phyloP scores from a whole-genome alignment of 2,888 invertebrate genomes.

The Bombylius discolor region DNA sequence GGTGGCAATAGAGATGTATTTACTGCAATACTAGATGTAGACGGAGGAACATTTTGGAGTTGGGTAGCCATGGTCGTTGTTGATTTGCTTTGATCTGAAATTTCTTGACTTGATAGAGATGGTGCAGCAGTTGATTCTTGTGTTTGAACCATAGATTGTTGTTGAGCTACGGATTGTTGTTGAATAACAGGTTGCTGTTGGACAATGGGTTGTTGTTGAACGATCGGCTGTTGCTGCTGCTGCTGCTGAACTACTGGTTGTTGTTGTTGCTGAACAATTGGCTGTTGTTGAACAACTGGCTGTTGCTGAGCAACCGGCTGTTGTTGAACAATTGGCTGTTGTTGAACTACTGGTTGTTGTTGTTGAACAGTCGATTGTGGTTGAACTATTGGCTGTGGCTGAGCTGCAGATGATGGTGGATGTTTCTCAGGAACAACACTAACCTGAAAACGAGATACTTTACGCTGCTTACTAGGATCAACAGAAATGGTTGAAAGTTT shows the following conservation, averaged over 20 bases:
- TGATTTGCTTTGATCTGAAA: no score
- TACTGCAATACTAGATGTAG: no score
- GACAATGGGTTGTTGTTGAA: constrained; percentile 17
- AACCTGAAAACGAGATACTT: constrained; percentile 65
- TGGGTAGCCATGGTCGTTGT: no score
- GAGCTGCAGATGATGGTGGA: neutral
- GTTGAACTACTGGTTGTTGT: neutral
- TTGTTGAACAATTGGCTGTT: neutral
- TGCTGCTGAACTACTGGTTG: neutral
- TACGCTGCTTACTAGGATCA: constrained; percentile 30
- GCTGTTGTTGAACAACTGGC: neutral
- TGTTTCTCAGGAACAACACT: constrained; percentile 53
- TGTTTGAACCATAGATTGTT: neutral
- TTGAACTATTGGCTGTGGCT: constrained; percentile 12
- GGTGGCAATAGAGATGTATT: no score
- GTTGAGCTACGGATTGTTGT: neutral
- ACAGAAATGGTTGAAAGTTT: neutral
- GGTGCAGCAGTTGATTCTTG: neutral
- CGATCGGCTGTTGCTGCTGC: constrained; percentile 3
- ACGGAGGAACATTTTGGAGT: no score
- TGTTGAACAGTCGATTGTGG: neutral
- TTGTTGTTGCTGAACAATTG: neutral
- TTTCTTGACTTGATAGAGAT: neutral
- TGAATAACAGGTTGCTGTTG: neutral
- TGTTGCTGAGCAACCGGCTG: neutral